phyloP scores from a whole-genome alignment of 1,140 invertebrate genomes.

The Delia radicum region DNA sequence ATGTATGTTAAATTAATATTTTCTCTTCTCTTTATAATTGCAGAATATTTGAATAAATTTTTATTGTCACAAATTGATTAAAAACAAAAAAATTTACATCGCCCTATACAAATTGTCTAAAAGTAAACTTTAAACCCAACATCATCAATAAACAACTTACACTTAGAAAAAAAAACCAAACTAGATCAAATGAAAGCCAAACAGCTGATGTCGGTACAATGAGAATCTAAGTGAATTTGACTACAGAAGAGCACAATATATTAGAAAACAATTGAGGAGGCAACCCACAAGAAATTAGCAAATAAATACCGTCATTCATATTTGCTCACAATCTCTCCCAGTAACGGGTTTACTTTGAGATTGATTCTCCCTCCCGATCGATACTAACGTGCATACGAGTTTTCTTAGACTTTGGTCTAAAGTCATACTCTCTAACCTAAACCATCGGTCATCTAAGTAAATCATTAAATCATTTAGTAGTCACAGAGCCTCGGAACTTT shows the following conservation, averaged over 20 bases:
- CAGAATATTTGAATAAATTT: neutral
- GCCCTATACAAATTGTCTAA: neutral
- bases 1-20: no score
- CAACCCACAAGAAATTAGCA: neutral
- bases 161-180: neutral
- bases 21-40: neutral
- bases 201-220: neutral
- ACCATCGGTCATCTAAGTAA: neutral
- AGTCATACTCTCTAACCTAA: neutral
- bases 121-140: neutral
- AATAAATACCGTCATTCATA: no score
- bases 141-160: neutral
- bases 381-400: neutral
- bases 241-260: neutral
- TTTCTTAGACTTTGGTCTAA: neutral
- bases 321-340: neutral
- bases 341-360: neutral
- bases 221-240: neutral
- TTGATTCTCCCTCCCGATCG: neutral
- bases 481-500: neutral
- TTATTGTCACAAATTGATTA: neutral
- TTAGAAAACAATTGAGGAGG: neutral
- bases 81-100: neutral
- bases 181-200: neutral
- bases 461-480: neutral